phyloP scores from a whole-genome alignment of 37 sponge, comb jelly and placozoan genomes.

The Theonella swinhoei region DNA sequence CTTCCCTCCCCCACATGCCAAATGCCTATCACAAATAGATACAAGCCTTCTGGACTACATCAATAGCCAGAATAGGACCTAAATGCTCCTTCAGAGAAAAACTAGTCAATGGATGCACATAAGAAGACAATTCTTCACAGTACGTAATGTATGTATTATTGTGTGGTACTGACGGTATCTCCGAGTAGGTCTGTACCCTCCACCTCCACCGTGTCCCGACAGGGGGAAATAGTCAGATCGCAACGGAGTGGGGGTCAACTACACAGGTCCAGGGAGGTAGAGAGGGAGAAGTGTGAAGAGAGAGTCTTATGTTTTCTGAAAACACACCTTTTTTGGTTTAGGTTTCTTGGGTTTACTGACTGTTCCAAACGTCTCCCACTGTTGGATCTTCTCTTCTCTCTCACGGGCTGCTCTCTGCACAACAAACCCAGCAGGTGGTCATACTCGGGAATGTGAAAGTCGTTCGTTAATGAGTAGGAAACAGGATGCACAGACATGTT shows the following conservation, averaged over 20 bases:
- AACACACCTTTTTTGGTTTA: slow-evolving; percentile 14
- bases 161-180: slow-evolving; percentile 29
- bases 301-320: not conserved
- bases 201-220: slow-evolving; percentile 54
- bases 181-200: slow-evolving; percentile 50
- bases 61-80: too few species aligned
- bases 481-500: not conserved
- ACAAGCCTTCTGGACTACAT: too few species aligned
- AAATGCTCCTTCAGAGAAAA: too few species aligned
- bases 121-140: too few species aligned
- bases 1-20: too few species aligned
- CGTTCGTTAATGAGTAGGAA: too few species aligned
- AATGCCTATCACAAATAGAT: too few species aligned
- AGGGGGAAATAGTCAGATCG: slow-evolving; percentile 47
- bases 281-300: not conserved
- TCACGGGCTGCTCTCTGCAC: slow-evolving; percentile 47
- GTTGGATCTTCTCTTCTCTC: slow-evolving; percentile 59
- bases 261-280: not conserved
- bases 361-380: slow-evolving; percentile 67
- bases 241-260: not conserved
- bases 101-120: too few species aligned
- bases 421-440: too few species aligned
- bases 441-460: not conserved
- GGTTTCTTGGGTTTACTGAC: slow-evolving; percentile 32
- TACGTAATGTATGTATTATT: not conserved